Evolutionary conservation across 2,888 invertebrate species (phyloP).

Genomic region (Antheraea assamensis): DNA sequence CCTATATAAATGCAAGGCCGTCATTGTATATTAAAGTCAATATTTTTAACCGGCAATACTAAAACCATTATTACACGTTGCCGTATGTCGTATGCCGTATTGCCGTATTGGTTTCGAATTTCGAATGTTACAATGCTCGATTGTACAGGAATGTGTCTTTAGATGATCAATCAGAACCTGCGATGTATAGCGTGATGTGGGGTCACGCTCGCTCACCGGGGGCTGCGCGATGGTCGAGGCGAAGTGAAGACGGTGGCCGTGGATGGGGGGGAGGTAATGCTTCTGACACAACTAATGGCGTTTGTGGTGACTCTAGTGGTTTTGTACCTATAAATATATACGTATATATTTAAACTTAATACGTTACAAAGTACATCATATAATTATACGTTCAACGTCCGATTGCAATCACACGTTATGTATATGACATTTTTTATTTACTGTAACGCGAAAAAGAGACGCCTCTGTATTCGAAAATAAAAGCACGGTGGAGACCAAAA

Average conservation of each 20-base stretch:
- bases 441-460: no score
- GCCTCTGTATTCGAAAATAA: no score
- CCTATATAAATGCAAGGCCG: slow-evolving; percentile 63
- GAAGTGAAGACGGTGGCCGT: slow-evolving; percentile 75
- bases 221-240: slow-evolving; percentile 81
- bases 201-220: slow-evolving; percentile 81
- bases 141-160: slow-evolving; percentile 9
- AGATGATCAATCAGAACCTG: slow-evolving; percentile 59
- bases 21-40: slow-evolving; percentile 30
- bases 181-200: slow-evolving; percentile 61
- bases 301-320: slow-evolving; percentile 92
- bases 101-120: neutral
- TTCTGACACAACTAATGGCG: slow-evolving; percentile 85
- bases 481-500: no score
- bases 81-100: slow-evolving; percentile 11
- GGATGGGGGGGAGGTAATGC: slow-evolving; percentile 74
- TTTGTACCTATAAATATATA: slow-evolving; percentile 80
- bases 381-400: no score
- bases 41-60: slow-evolving; percentile 20
- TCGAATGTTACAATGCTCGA: slow-evolving; percentile 7
- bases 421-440: no score
- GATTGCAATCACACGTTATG: no score
- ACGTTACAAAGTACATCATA: no score
- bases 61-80: slow-evolving; percentile 1
- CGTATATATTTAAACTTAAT: no score